Conservation (phyloP, 1,140 invertebrate genomes). For the Eurosta solidaginis region DNA sequence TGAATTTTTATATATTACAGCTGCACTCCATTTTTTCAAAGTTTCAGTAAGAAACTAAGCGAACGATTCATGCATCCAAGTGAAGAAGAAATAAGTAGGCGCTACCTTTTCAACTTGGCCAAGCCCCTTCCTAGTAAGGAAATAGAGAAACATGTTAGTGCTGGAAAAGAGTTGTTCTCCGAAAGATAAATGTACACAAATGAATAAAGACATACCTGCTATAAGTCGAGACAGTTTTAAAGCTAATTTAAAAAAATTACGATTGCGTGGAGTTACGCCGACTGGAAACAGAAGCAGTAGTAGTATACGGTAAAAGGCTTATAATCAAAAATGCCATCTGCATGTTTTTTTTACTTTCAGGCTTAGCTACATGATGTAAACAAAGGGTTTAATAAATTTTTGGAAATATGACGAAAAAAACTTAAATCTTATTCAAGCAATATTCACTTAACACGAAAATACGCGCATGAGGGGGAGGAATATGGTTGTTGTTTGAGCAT, state of each 20-base stretch:
- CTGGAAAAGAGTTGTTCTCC: constrained; percentile 39
- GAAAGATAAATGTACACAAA: constrained; percentile 38
- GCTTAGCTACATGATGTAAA: too few species aligned
- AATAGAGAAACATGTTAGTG: constrained; percentile 45
- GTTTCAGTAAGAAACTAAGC: constrained; percentile 44
- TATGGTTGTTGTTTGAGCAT: too few species aligned
- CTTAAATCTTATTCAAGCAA: too few species aligned
- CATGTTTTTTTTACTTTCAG: background rate
- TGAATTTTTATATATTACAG: constrained; percentile 29
- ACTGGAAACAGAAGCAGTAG: constrained; percentile 5
- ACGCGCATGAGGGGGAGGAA: too few species aligned
- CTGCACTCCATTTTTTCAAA: constrained; percentile 45
- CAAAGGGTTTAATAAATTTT: too few species aligned
- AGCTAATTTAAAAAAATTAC: constrained; percentile 51
- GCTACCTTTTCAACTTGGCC: constrained; percentile 42
- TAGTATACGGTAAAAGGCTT: constrained; percentile 13
- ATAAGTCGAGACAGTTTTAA: constrained; percentile 49
- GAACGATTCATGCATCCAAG: constrained; percentile 29
- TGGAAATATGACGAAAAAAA: too few species aligned
- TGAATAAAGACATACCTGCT: background rate
- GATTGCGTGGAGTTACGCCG: constrained; percentile 40
- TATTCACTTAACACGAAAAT: too few species aligned
- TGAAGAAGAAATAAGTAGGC: constrained; percentile 46
- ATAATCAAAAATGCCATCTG: too few species aligned
- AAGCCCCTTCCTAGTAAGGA: constrained; percentile 35